Base-by-base conservation (phyloP, 2,797 vertebrate species). In the Rhinoraja longicauda region DNA sequence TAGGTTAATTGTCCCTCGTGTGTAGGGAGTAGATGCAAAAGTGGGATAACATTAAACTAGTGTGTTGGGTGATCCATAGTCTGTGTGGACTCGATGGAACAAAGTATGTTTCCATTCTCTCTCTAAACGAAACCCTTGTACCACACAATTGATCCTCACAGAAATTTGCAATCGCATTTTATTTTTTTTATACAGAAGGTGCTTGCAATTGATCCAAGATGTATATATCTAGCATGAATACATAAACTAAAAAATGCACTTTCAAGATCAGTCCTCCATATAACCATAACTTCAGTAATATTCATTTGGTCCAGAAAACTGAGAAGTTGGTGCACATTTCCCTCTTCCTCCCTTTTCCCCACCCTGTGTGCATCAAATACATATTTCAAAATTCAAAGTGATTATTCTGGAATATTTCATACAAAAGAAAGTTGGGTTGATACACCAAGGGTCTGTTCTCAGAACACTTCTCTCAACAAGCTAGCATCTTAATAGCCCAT, bases 161-260 rank as follows among this genome's bases (percentile, higher is more conserved):
- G 21, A 72, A 29, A 24, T 32, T 62, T 62, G 12, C 59, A 67
- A 57, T 82, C 67, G 62, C n/a, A 67, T 64, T 92, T 75, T 92
- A 73, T 73, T 92, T 70, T 53, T 2, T 75, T 67, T 64, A 88
- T 67, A 88, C 84, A 92, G 70, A 72, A 73, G 67, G 24, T 92
- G 70, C 70, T 92, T 39, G 72, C 45, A 92, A 92, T 6, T 75
- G 6, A 92, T 75, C 39, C 3, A 26, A 75, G 70, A 72, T 21
- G 19, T 24, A 75, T 53, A 36, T 24, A 92, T 75, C 72, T 73
- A 91, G 53, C 24, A 73, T 91, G 90, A 91, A 91, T 73, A 91
- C 67, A 90, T 17, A 62, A 92, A 45, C 15, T 73, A 12, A 57
- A 53, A 39, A 92, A 13, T 39, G 32, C 36, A 91, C 9, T 19